phyloP scores from a whole-genome alignment of 2,888 invertebrate genomes.

The Tineola bisselliella region DNA sequence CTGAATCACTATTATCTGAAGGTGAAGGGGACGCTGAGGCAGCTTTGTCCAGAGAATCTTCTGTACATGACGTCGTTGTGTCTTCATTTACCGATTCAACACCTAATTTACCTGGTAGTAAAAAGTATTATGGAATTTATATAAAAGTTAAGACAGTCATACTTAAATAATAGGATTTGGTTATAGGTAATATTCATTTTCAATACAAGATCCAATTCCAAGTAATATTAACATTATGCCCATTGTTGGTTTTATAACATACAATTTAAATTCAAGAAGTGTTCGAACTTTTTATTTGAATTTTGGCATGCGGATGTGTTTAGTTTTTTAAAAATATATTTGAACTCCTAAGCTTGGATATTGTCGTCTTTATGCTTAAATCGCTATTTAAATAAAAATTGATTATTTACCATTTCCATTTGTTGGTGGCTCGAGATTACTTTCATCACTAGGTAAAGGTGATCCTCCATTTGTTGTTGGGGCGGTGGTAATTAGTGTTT shows the following conservation, averaged over 20 bases:
- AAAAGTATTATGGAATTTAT: too few relatives aligned
- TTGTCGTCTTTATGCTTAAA: too few relatives aligned
- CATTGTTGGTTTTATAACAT: not conserved
- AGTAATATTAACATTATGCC: not conserved
- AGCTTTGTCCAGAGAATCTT: constrained; percentile 75
- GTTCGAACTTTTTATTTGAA: not conserved
- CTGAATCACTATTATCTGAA: constrained; percentile 60
- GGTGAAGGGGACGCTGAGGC: constrained; percentile 53
- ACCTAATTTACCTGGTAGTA: constrained; percentile 44
- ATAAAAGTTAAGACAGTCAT: too few relatives aligned
- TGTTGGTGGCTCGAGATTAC: constrained; percentile 78
- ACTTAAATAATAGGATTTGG: too few relatives aligned
- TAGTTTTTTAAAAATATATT: too few relatives aligned
- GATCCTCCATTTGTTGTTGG: constrained; percentile 60
- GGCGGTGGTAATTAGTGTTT: constrained; percentile 33
- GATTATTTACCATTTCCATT: constrained; percentile 52
- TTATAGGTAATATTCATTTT: too few relatives aligned
- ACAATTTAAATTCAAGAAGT: not conserved
- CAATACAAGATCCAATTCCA: not conserved
- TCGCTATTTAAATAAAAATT: too few relatives aligned
- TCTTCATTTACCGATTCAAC: constrained; percentile 73
- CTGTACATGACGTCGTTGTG: constrained; percentile 78
- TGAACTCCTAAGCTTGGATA: too few relatives aligned
- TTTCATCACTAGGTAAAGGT: constrained; percentile 75
- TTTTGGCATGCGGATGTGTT: not conserved